phyloP scores from a whole-genome alignment of 1,140 invertebrate genomes.

The Bombus fervidus region DNA sequence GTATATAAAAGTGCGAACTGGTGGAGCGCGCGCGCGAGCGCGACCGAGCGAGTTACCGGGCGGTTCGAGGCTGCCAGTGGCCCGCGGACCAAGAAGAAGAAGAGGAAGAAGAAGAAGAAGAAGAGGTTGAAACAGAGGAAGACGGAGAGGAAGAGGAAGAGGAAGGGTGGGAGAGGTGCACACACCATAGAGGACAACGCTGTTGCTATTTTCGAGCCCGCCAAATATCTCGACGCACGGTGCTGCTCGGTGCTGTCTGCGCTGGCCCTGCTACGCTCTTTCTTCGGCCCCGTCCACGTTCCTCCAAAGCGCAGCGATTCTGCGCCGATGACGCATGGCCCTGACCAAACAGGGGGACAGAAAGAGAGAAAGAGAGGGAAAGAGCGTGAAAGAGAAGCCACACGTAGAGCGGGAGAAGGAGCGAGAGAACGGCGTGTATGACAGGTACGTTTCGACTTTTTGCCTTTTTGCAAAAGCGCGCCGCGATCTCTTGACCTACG shows the following conservation, averaged over 20 bases:
- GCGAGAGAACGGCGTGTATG: conserved; percentile 26
- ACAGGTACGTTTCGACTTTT: conserved; percentile 45
- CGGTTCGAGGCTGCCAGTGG: conserved; percentile 38
- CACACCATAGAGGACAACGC: conserved; percentile 54
- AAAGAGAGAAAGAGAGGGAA: conserved; percentile 20
- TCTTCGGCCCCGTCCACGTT: conserved; percentile 43
- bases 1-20: conserved; percentile 46
- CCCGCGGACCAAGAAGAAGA: conserved; percentile 36
- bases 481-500: conserved; percentile 41
- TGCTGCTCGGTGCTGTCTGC: conserved; percentile 26
- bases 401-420: not conserved
- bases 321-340: conserved; percentile 64
- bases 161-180: conserved; percentile 4
- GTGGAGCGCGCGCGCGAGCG: conserved; percentile 10
- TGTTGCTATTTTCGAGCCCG: conserved; percentile 71
- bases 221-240: conserved; percentile 62
- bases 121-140: not conserved
- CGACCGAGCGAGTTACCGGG: conserved; percentile 36
- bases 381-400: conserved; percentile 5
- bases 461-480: conserved; percentile 30
- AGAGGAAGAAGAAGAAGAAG: conserved; percentile 7
- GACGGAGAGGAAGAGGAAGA: conserved; percentile 1
- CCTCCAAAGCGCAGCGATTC: conserved; percentile 53
- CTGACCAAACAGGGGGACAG: conserved; percentile 42
- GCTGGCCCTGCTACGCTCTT: conserved; percentile 45